These are phyloP conservation scores for Petrolisthes cinctipes DNA, from an alignment of 2,888 invertebrate species.

Conservation along the genomic window DNA sequence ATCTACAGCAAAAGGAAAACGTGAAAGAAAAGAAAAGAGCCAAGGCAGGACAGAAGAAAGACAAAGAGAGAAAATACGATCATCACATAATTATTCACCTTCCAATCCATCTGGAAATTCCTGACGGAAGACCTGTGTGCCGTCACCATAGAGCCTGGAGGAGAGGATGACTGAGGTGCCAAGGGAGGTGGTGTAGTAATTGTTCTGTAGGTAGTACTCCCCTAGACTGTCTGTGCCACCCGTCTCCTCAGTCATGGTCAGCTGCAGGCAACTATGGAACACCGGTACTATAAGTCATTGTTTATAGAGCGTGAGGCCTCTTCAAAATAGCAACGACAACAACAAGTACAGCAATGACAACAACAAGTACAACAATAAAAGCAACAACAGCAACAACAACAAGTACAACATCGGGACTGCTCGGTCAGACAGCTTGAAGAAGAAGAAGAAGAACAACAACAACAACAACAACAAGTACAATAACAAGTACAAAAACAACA, in stretches of 20 bases:
- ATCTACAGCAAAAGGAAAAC: neutral
- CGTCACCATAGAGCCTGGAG: conserved; percentile 22
- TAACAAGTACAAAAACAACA: neutral
- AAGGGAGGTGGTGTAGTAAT: neutral
- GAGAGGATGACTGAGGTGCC: conserved; percentile 6
- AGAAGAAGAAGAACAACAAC: neutral
- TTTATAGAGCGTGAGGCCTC: too few relatives aligned
- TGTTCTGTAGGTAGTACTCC: neutral
- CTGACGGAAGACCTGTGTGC: conserved; percentile 24
- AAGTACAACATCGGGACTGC: neutral
- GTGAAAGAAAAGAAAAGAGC: neutral
- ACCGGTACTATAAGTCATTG: too few relatives aligned
- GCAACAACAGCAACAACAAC: neutral
- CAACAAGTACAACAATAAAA: neutral
- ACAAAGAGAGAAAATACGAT: too few relatives aligned
- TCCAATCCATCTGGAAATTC: conserved; percentile 33
- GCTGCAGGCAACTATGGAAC: conserved; percentile 9
- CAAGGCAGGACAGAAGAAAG: neutral
- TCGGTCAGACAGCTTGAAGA: neutral
- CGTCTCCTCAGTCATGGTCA: neutral
- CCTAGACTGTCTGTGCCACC: conserved; percentile 11
- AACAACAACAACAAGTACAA: neutral
- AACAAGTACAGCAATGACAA: neutral
- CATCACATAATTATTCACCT: neutral
- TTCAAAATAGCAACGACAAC: neutral